Percentiles rank a stretch among this genome's conserved stretches.
phyloP scores from a whole-genome alignment of 1,140 invertebrate species.

The Eumeta japonica region DNA sequence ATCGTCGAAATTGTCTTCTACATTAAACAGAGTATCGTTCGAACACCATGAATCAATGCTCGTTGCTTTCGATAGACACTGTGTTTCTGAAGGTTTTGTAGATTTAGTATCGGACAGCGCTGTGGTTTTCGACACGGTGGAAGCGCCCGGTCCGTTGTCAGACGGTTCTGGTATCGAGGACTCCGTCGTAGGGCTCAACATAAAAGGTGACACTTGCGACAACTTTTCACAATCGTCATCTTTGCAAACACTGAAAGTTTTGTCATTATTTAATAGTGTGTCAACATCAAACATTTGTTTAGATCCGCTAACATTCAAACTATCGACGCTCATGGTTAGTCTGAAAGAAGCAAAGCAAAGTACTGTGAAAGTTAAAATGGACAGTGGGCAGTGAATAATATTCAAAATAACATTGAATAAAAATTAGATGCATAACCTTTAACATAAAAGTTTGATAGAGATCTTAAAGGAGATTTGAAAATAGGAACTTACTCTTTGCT shows the following conservation, averaged over 20 bases:
- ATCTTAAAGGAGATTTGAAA: background rate
- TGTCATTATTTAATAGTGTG: slow-evolving; percentile 27
- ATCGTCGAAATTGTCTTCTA: slow-evolving; percentile 60
- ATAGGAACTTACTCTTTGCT: slow-evolving; percentile 34
- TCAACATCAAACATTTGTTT: slow-evolving; percentile 26
- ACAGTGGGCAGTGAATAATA: too few species aligned
- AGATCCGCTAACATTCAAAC: slow-evolving; percentile 41
- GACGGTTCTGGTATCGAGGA: slow-evolving; percentile 35
- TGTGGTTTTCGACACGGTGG: slow-evolving; percentile 44
- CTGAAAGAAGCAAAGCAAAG: too few species aligned
- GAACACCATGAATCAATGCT: slow-evolving; percentile 64
- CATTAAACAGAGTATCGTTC: slow-evolving; percentile 62
- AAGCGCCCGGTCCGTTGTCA: slow-evolving; percentile 34
- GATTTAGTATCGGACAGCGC: slow-evolving; percentile 45
- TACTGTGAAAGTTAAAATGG: too few species aligned
- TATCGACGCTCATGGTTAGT: slow-evolving; percentile 51
- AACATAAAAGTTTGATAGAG: background rate
- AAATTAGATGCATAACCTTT: slow-evolving; percentile 5
- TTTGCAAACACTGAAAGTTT: slow-evolving; percentile 30
- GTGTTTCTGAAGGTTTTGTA: slow-evolving; percentile 46
- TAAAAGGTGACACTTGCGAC: slow-evolving; percentile 45
- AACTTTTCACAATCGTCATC: slow-evolving; percentile 41
- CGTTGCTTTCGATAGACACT: slow-evolving; percentile 57
- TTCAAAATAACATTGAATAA: too few species aligned
- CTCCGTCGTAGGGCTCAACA: slow-evolving; percentile 44